Evolutionary conservation across 2,113 vertebrate species (phyloP).

Genomic region (Gymnogyps californianus): DNA sequence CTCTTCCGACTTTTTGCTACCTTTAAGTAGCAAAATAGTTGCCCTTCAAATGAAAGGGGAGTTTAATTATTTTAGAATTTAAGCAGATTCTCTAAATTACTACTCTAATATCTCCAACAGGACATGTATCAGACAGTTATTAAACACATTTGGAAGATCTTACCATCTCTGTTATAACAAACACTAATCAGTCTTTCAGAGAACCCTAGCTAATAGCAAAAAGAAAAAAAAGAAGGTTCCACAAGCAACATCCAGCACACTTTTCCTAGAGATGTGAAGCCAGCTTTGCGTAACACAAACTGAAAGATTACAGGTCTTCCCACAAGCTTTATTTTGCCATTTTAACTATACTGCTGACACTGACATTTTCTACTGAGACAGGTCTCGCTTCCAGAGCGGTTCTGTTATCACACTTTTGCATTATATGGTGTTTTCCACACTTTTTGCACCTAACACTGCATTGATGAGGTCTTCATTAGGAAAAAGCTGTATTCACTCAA

Average conservation of each 20-base stretch:
- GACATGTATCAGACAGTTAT: not conserved
- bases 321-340: not conserved
- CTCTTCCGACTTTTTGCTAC: not conserved
- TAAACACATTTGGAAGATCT: not conserved
- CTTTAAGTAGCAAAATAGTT: not conserved
- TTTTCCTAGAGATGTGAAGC: not conserved
- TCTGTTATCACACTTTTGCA: not conserved
- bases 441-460: not conserved
- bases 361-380: not conserved
- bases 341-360: not conserved
- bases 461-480: not conserved
- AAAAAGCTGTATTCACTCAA: not conserved
- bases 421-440: not conserved
- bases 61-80: not conserved
- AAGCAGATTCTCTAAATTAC: not conserved
- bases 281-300: not conserved
- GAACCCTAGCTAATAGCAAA: not conserved
- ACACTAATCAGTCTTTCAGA: not conserved
- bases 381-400: not conserved
- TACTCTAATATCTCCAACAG: not conserved
- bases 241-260: not conserved
- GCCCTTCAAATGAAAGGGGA: not conserved
- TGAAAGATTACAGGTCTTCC: not conserved
- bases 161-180: not conserved
- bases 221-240: not conserved